Conservation (phyloP, 2,888 invertebrate genomes). For the Chalcosyrphus nemorum region DNA sequence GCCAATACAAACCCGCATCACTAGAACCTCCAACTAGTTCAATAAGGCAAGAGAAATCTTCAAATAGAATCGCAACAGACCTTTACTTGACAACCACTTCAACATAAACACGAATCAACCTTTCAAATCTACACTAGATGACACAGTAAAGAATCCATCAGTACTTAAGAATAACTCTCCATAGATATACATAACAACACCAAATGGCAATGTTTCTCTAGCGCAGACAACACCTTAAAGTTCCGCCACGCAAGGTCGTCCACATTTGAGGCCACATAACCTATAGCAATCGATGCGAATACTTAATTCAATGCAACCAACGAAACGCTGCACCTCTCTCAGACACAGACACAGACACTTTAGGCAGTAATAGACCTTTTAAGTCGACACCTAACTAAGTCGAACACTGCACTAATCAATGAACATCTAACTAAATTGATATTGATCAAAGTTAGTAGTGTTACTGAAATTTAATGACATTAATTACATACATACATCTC, state of each 20-base stretch:
- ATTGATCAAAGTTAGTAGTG: neutral
- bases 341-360: slow-evolving; percentile 10
- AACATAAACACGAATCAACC: no score
- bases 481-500: neutral
- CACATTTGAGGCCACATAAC: neutral
- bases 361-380: slow-evolving; percentile 37
- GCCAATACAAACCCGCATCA: no score
- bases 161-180: no score
- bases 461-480: neutral
- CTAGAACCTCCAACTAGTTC: no score
- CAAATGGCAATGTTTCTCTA: neutral
- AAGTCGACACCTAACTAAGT: neutral
- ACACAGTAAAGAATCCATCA: no score
- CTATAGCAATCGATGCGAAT: slow-evolving; percentile 3
- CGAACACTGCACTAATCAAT: neutral
- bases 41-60: no score
- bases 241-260: slow-evolving; percentile 34
- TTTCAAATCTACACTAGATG: no score
- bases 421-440: slow-evolving; percentile 13
- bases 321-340: slow-evolving; percentile 8
- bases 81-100: no score
- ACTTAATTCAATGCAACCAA: slow-evolving; percentile 24
- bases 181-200: neutral
- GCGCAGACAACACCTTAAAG: slow-evolving; percentile 19
- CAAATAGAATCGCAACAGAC: no score